Evolutionary conservation across 2,888 invertebrate genomes (phyloP), one percentile per base, ranked within the genome.

Genomic region (Heteropelma amictum): DNA sequence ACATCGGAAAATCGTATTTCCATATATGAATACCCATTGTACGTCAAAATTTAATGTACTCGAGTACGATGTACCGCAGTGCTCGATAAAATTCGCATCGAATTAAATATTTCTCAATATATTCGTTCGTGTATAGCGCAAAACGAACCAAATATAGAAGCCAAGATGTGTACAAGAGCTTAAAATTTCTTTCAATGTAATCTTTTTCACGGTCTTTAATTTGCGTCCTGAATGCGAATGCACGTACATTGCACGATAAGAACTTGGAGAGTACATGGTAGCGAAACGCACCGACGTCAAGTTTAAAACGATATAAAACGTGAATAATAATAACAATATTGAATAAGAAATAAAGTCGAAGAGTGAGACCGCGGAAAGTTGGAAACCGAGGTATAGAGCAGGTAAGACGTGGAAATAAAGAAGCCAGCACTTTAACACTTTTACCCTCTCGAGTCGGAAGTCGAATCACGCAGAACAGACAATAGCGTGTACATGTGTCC

Each of bases 381-480:
- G 21, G 12, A 51, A 42, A 53, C 19, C 8, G 42, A 30, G 14
- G 35, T 19, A 45, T 17, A 12, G 14, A 26, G n/a, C n/a, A n/a
- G 17, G 51, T 14, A 53, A 67, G 51, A 63, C 38, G 38, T 14
- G 28, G 28, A 54, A 42, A 68, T 61, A 54, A 67, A 72, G 67
- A 61, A 65, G 58, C 58, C 21, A 45, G 49, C 30, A 51, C 17
- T 45, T 58, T 58, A 42, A 68, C 49, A 65, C 72, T 75, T 71
- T 72, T 42, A 45, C 33, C 40, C 72, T 42, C 42, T 53, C 54
- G 56, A 58, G 58, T 74, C 60, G 72, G 67, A 67, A 75, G 75
- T 75, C 75, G 75, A 72, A 71, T 75, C 75, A 75, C 71, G 72
- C 33, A 75, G 65, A 61, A 56, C 54, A 65, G 65, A 72, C 67